Base-by-base conservation (phyloP, 2,113 vertebrate species). In the Malaclemys terrapin region DNA sequence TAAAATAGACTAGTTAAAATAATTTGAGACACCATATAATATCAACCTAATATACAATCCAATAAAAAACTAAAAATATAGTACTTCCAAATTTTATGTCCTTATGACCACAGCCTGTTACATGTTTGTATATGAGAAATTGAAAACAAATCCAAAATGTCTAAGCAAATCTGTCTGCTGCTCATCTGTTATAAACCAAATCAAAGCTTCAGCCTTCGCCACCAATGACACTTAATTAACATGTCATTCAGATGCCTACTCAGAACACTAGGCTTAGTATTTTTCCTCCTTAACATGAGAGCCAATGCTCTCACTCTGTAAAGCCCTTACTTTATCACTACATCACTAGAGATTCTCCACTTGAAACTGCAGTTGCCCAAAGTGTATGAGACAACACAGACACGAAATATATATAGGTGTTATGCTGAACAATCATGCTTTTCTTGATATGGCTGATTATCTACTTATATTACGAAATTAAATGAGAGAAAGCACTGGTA, bases 171-270 rank as follows among this genome's bases (percentile, higher is more conserved):
- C 94, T 95, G 90, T 90, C 95, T 97, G 95, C 95, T 96, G 96
- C 84, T 98, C 80, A 4, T 80, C 57, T 97, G 94, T 96, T 97
- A 97, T 96, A 93, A 94, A 93, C 89, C 95, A 98, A 98, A 98
- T 97, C 93, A 98, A 97, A 98, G 97, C 94, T 95, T 96, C 92
- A 97, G n/a, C 80, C n/a, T 1, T 89, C 97, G 96, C 97, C 97
- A 98, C 91, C 97, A 94, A 95, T 97, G 95, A 93, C 98, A 98
- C 97, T 98, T 98, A 98, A 98, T 98, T 98, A 98, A 97, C 97
- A 97, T 97, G 96, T 97, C 95, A 98, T 98, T 98, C 98, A 98
- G 97, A 98, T 98, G 98, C 95, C 96, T 98, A 91, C 97, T 98
- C 97, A 96, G 97, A 98, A 97, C 96, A 97, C 96, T 93, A 97